These are phyloP conservation scores for Thymelicus lineola DNA, from an alignment of 2,888 invertebrate genomes.

Conservation along the genomic window DNA sequence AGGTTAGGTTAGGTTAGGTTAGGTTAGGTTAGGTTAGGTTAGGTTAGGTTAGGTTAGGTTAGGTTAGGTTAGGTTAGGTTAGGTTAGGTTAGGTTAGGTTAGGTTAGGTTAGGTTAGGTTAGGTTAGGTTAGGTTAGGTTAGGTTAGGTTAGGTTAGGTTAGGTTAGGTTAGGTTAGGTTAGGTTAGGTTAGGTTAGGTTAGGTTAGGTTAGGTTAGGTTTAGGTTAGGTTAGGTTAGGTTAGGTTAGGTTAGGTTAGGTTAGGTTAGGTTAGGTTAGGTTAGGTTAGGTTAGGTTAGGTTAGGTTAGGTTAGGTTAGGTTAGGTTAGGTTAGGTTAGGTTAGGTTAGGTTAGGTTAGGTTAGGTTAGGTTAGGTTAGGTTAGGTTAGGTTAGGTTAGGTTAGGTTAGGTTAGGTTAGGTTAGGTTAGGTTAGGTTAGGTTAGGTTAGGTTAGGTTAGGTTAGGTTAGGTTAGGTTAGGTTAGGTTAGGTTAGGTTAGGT, in stretches of 20 bases:
- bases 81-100: conserved; percentile 41
- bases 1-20: conserved; percentile 40
- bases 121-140: conserved; percentile 40
- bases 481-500: too few species aligned
- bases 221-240: too few species aligned
- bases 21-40: conserved; percentile 32
- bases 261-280: too few species aligned
- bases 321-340: conserved; percentile 44
- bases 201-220: too few species aligned
- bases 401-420: too few species aligned
- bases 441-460: too few species aligned
- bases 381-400: too few species aligned
- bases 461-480: too few species aligned
- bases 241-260: too few species aligned
- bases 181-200: conserved; percentile 41
- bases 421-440: too few species aligned
- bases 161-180: conserved; percentile 36
- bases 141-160: conserved; percentile 36
- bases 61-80: conserved; percentile 38
- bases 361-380: too few species aligned
- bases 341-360: conserved; percentile 43
- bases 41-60: conserved; percentile 40
- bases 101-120: conserved; percentile 42
- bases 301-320: conserved; percentile 42
- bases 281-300: too few species aligned